These are phyloP conservation scores for Passerculus sandwichensis DNA, from an alignment of 2,797 vertebrate species.

Conservation along the genomic window DNA sequence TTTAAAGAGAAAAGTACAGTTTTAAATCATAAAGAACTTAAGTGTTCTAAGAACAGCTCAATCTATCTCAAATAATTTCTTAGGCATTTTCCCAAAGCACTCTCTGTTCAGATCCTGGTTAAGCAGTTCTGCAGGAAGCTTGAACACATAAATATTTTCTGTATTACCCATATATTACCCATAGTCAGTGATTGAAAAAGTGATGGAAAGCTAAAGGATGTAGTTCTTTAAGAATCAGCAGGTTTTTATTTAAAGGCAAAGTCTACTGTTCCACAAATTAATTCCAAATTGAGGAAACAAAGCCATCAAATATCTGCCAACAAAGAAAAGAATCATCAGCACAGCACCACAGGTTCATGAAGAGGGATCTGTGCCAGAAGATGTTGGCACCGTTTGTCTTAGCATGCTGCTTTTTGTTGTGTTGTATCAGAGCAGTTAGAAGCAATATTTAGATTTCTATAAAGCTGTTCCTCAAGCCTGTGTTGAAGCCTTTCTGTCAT, in stretches of 20 bases:
- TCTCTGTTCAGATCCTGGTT: neutral
- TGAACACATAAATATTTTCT: neutral
- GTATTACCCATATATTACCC: neutral
- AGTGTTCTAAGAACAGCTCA: neutral
- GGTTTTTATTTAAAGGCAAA: neutral
- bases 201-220: neutral
- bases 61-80: neutral
- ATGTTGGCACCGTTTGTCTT: constrained; percentile 17
- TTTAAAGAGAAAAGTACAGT: neutral
- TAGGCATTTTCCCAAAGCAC: neutral
- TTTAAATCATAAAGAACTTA: neutral
- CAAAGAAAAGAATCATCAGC: neutral
- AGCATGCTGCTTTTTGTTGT: neutral
- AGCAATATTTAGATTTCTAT: neutral
- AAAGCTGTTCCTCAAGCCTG: neutral
- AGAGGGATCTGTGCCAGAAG: neutral
- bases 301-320: neutral
- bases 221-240: neutral
- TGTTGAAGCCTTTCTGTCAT: neutral
- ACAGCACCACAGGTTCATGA: neutral
- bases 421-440: constrained; percentile 9
- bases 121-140: neutral
- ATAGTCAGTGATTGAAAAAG: neutral
- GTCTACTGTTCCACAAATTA: neutral
- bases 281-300: neutral